phyloP scores from a whole-genome alignment of 2,113 vertebrate species.

The Phalacrocorax brasilianus region DNA sequence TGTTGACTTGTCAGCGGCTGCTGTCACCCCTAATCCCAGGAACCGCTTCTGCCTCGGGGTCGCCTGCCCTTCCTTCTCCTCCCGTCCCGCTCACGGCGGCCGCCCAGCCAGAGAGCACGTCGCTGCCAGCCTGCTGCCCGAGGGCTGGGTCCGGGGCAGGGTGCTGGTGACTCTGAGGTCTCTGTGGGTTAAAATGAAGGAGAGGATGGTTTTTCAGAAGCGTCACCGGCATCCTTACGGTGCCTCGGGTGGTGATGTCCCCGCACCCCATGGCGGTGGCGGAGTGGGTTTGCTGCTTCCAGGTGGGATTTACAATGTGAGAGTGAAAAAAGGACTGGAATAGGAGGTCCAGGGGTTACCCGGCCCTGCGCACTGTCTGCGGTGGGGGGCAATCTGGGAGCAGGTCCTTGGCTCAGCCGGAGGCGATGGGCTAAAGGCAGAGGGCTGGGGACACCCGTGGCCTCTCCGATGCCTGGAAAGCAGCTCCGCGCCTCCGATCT shows the following conservation, averaged over 20 bases:
- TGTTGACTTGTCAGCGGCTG: neutral
- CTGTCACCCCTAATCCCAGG: neutral
- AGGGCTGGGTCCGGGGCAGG: neutral
- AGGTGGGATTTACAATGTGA: neutral
- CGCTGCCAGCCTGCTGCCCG: neutral
- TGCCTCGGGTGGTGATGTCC: neutral
- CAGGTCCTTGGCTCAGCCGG: neutral
- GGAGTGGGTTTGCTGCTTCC: neutral
- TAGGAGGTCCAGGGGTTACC: neutral
- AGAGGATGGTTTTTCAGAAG: neutral
- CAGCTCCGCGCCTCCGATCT: neutral
- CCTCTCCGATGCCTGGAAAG: neutral
- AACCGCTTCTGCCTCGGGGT: neutral
- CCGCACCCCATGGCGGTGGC: rapidly evolving
- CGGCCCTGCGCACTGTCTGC: no score
- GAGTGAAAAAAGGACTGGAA: neutral
- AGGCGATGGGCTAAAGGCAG: neutral
- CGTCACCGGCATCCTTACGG: neutral
- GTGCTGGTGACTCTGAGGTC: neutral
- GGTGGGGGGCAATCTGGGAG: neutral
- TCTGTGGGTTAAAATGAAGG: neutral
- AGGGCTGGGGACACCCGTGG: neutral
- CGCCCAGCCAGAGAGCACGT: neutral
- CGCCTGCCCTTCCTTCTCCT: neutral
- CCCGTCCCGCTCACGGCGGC: neutral